These are phyloP conservation scores for Papilio helenus DNA, from an alignment of 1,140 invertebrate genomes.

Conservation along the genomic window DNA sequence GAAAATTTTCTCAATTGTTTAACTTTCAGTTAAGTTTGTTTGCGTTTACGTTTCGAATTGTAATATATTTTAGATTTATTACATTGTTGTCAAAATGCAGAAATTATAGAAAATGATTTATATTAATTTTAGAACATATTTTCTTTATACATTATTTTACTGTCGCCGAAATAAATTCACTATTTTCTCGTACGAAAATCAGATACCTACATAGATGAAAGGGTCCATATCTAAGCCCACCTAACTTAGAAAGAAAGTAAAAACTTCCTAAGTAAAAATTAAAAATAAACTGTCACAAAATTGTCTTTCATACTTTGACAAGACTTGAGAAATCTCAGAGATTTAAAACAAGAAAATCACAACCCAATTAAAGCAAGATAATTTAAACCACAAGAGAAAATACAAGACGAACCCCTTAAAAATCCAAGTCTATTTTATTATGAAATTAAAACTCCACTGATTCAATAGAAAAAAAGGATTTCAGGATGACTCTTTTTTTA, in stretches of 20 bases:
- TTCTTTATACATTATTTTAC: background rate
- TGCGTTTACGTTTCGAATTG: constrained; percentile 33
- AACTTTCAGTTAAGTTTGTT: constrained; percentile 37
- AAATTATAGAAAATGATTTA: background rate
- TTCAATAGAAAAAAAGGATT: constrained; percentile 62
- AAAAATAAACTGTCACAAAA: background rate
- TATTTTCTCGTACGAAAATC: too few relatives aligned
- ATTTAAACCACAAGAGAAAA: constrained; percentile 56
- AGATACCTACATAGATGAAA: too few relatives aligned
- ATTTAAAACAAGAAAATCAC: constrained; percentile 42
- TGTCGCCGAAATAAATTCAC: background rate
- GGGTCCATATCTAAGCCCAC: too few relatives aligned
- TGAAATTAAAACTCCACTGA: constrained; percentile 64
- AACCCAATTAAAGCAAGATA: constrained; percentile 52
- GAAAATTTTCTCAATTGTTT: constrained; percentile 38
- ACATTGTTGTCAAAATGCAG: background rate
- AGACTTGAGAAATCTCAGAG: constrained; percentile 8
- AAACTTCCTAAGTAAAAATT: background rate
- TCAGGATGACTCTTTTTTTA: constrained; percentile 55
- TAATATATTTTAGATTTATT: constrained; percentile 28
- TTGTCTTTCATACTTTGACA: background rate
- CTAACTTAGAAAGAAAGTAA: background rate
- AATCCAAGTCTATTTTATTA: constrained; percentile 59
- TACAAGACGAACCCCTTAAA: constrained; percentile 56
- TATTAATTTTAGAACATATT: background rate